These are phyloP conservation scores for Phrynosoma blainvillii DNA, from an alignment of 2,113 vertebrate genomes.

Conservation along the genomic window DNA sequence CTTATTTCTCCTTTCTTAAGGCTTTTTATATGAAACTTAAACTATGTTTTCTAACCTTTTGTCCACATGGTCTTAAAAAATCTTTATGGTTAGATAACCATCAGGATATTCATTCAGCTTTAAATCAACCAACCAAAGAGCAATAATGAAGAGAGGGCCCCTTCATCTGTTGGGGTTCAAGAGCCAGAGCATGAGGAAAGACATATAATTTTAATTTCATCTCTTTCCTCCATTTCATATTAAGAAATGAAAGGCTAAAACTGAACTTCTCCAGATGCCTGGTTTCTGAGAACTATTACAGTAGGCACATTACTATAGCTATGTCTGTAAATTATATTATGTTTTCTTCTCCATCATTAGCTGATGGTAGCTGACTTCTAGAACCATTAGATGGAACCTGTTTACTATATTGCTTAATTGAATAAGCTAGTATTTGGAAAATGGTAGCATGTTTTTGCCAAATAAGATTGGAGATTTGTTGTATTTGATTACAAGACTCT, in stretches of 20 bases:
- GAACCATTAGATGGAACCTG: constrained; percentile 53
- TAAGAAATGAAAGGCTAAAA: constrained; percentile 50
- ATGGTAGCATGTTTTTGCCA: constrained; percentile 53
- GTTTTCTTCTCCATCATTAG: constrained; percentile 44
- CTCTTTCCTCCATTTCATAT: constrained; percentile 55
- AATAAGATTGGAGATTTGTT: constrained; percentile 57
- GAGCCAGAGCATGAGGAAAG: constrained; percentile 16
- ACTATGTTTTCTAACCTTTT: constrained; percentile 32
- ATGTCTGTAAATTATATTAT: constrained; percentile 65
- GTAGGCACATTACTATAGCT: constrained; percentile 42
- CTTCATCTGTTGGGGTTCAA: neutral
- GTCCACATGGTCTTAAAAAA: constrained; percentile 2
- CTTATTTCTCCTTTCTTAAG: neutral
- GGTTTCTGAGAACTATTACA: constrained; percentile 57
- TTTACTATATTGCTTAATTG: constrained; percentile 63
- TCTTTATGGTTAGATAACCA: neutral
- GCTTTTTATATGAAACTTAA: neutral
- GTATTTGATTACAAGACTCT: constrained; percentile 53
- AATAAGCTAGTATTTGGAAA: constrained; percentile 64
- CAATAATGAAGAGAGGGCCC: neutral
- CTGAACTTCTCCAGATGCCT: constrained; percentile 56
- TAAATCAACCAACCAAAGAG: neutral
- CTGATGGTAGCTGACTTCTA: constrained; percentile 58
- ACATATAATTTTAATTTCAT: constrained; percentile 46
- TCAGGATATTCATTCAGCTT: neutral